Evolutionary conservation across 2,797 vertebrate species (phyloP).

Genomic region (Aeoliscus strigatus): DNA sequence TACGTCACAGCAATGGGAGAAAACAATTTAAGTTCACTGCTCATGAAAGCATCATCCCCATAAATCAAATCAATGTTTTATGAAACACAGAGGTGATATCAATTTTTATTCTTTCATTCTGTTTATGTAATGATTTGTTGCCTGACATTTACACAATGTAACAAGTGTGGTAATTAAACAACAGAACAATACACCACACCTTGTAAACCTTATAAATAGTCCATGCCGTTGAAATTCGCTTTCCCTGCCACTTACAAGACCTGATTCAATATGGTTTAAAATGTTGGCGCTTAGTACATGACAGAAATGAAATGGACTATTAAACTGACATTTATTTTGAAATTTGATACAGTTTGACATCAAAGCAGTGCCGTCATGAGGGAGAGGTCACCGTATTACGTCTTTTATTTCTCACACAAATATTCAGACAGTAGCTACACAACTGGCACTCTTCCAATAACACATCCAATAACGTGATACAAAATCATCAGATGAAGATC

Average conservation of each 20-base stretch:
- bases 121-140: slow-evolving; percentile 25
- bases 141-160: slow-evolving; percentile 48
- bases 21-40: too few species aligned
- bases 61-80: slow-evolving; percentile 13
- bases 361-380: slow-evolving; percentile 48
- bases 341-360: slow-evolving; percentile 42
- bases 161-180: slow-evolving; percentile 44
- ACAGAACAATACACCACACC: slow-evolving; percentile 30
- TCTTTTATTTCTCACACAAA: slow-evolving; percentile 72
- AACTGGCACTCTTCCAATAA: slow-evolving; percentile 72
- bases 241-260: slow-evolving; percentile 36
- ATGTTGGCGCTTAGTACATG: slow-evolving; percentile 20
- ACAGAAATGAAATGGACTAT: slow-evolving; percentile 16
- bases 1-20: not conserved
- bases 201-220: slow-evolving; percentile 16
- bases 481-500: slow-evolving; percentile 70
- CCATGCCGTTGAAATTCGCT: slow-evolving; percentile 7
- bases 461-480: slow-evolving; percentile 67
- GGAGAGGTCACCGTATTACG: slow-evolving; percentile 48
- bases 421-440: slow-evolving; percentile 75
- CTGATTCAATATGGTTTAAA: slow-evolving; percentile 27
- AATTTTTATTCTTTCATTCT: slow-evolving; percentile 43
- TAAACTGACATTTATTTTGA: slow-evolving; percentile 28
- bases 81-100: slow-evolving; percentile 31
- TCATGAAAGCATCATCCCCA: too few species aligned